Percentiles rank a stretch among this genome's conserved stretches.
phyloP scores from a whole-genome alignment of 2,888 invertebrate genomes.

The Hirtodrosophila duncani region DNA sequence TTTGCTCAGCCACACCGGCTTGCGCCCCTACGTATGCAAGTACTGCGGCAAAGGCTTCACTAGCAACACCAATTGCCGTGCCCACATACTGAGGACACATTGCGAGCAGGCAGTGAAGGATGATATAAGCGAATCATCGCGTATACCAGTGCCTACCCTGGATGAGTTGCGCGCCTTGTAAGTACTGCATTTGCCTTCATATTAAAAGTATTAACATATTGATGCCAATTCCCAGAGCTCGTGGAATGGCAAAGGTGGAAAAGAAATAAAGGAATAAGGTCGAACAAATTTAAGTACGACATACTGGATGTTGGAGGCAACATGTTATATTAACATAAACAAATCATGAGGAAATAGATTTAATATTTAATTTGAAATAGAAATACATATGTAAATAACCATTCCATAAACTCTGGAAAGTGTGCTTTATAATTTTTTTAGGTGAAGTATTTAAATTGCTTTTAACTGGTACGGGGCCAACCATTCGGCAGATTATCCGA shows the following conservation, averaged over 20 bases:
- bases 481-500: too few species aligned
- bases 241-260: conserved; percentile 24
- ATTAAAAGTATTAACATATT: background rate
- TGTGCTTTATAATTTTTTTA: too few species aligned
- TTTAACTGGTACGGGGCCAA: too few species aligned
- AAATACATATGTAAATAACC: too few species aligned
- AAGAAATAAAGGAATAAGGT: too few species aligned
- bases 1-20: conserved; percentile 75
- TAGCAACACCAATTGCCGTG: conserved; percentile 76
- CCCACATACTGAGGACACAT: conserved; percentile 76
- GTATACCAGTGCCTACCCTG: conserved; percentile 74
- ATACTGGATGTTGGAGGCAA: too few species aligned
- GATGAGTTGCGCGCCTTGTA: conserved; percentile 75
- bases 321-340: too few species aligned
- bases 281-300: too few species aligned
- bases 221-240: conserved; percentile 12
- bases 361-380: too few species aligned
- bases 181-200: conserved; percentile 14
- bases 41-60: conserved; percentile 77
- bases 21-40: conserved; percentile 76
- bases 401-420: too few species aligned
- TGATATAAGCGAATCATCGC: conserved; percentile 44
- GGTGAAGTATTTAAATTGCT: too few species aligned
- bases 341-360: too few species aligned
- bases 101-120: conserved; percentile 40